Evolutionary conservation across 2,113 vertebrate species (phyloP).

Genomic region (Poecilia latipinna): DNA sequence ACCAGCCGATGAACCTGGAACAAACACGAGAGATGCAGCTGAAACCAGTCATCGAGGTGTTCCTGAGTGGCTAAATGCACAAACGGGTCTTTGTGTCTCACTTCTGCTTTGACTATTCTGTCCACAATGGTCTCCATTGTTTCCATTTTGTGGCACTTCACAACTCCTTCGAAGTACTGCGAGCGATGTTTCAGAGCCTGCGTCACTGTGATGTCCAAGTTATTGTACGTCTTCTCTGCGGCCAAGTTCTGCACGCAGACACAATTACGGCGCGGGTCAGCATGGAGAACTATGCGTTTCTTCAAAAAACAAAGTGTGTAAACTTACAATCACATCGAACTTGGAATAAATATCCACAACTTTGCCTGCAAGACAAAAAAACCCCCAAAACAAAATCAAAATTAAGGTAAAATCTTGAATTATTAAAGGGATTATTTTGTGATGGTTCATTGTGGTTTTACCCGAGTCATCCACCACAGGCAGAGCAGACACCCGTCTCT

Average conservation of each 20-base stretch:
- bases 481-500: constrained; percentile 93
- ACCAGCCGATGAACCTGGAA: constrained; percentile 95
- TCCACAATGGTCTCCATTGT: constrained; percentile 98
- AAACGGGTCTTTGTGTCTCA: constrained; percentile 63
- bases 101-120: constrained; percentile 97
- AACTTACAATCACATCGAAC: constrained; percentile 99
- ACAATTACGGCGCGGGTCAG: neutral
- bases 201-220: constrained; percentile 96
- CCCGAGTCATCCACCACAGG: constrained; percentile 95
- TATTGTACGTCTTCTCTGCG: constrained; percentile 99
- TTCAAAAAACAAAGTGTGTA: neutral
- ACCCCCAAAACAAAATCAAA: neutral
- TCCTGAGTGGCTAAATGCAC: neutral
- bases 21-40: neutral
- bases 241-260: constrained; percentile 89
- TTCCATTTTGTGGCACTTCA: constrained; percentile 95
- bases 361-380: constrained; percentile 85
- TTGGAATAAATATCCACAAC: constrained; percentile 99
- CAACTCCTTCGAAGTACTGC: constrained; percentile 97
- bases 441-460: constrained; percentile 49
- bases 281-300: neutral
- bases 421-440: no score
- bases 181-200: constrained; percentile 97
- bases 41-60: neutral
- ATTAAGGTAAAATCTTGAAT: neutral